Conservation (phyloP, 2,113 vertebrate genomes). For the Chroicocephalus ridibundus region DNA sequence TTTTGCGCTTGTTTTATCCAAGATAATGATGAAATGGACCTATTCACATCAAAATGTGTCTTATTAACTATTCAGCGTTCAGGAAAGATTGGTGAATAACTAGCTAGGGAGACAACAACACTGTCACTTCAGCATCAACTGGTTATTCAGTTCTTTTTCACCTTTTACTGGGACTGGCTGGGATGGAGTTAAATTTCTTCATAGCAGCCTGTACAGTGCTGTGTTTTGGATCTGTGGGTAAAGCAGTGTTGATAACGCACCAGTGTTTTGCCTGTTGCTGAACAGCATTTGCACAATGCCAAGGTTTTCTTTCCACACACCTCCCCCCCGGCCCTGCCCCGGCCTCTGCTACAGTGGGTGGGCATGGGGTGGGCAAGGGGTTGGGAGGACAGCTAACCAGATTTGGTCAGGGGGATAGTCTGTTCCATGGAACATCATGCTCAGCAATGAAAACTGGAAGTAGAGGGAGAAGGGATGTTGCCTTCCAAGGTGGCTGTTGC, state of each 20-base stretch:
- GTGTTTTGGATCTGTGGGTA: not conserved
- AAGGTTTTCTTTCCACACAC: not conserved
- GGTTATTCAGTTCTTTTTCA: not conserved
- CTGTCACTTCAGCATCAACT: not conserved
- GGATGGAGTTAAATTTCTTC: not conserved
- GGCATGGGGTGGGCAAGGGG: not conserved
- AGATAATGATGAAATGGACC: not conserved
- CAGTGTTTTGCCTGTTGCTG: not conserved
- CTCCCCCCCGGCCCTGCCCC: too few relatives aligned
- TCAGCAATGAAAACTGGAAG: not conserved
- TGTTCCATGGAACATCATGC: rapidly evolving
- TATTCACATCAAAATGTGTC: not conserved
- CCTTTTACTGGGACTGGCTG: not conserved
- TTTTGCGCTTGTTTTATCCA: not conserved
- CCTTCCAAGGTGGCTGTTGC: not conserved
- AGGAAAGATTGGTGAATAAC: not conserved
- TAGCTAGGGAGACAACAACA: not conserved
- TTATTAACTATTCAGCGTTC: not conserved
- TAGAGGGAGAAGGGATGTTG: not conserved
- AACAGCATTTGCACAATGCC: not conserved
- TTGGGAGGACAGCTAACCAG: not conserved
- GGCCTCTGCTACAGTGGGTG: not conserved
- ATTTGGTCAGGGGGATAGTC: not conserved
- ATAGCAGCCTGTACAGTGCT: not conserved
- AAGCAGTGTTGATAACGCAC: not conserved